Evolutionary conservation across 2,113 vertebrate species (phyloP).

Genomic region (Syngnathus scovelli): DNA sequence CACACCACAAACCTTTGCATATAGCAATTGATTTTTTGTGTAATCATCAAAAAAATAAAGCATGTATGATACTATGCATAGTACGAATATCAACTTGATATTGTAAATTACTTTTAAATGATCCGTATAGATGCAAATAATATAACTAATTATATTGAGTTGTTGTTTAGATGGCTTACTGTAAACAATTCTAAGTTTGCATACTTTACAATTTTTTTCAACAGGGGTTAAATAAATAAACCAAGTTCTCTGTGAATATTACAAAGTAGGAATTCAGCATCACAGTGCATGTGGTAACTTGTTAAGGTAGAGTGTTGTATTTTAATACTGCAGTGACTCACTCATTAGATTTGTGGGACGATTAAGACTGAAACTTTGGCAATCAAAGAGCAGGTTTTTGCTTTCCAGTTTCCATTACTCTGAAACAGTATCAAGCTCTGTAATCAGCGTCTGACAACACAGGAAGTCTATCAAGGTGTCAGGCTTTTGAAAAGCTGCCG

Average conservation of each 20-base stretch:
- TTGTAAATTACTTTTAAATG: too few species aligned
- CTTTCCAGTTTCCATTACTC: constrained; percentile 27
- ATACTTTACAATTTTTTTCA: too few species aligned
- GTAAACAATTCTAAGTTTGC: too few species aligned
- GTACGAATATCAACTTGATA: neutral
- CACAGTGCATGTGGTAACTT: neutral
- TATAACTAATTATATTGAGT: too few species aligned
- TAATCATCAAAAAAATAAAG: neutral
- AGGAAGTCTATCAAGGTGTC: constrained; percentile 17
- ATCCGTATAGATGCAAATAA: too few species aligned
- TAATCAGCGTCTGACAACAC: constrained; percentile 21
- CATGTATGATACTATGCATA: neutral
- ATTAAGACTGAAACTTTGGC: neutral
- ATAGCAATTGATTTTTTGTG: neutral
- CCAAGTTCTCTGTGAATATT: neutral
- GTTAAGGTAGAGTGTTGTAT: neutral
- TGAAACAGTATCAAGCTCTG: neutral
- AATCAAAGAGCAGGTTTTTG: neutral
- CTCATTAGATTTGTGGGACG: neutral
- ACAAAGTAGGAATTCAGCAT: neutral
- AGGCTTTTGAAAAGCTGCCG: constrained; percentile 5
- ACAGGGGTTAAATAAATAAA: too few species aligned
- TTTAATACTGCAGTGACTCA: neutral
- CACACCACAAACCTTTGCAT: neutral
- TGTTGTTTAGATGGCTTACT: too few species aligned